Percentiles rank a stretch among this genome's conserved stretches.
phyloP scores from a whole-genome alignment of 2,888 invertebrate species.

The Didymodactylos carnosus region DNA sequence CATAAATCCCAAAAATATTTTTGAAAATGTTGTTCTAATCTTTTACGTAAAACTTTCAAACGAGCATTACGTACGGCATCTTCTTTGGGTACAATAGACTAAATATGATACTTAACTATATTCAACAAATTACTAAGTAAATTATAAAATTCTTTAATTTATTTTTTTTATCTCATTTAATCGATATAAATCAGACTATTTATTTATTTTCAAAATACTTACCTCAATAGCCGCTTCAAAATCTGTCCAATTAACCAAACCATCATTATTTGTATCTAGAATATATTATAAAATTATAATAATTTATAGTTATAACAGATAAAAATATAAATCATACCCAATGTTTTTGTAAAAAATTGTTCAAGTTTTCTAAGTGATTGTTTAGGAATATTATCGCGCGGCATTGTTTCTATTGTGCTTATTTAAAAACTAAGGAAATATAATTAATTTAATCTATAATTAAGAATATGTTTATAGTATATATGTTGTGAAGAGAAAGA shows the following conservation, averaged over 20 bases:
- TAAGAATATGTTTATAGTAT: no score
- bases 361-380: not conserved
- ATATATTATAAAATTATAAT: not conserved
- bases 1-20: constrained; percentile 15
- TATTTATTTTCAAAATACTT: not conserved
- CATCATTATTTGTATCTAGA: constrained; percentile 14
- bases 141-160: not conserved
- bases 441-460: no score
- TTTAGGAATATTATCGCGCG: not conserved
- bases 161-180: not conserved
- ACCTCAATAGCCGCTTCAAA: constrained; percentile 11
- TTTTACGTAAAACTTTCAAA: constrained; percentile 14
- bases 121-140: not conserved
- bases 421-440: no score
- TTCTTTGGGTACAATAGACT: constrained; percentile 7
- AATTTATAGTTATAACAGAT: no score
- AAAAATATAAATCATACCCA: not conserved
- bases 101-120: no score
- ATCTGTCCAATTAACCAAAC: constrained; percentile 13
- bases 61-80: constrained; percentile 13
- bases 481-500: no score
- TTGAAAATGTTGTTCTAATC: constrained; percentile 14
- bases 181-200: not conserved
- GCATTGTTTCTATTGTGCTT: not conserved
- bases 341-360: not conserved